Evolutionary conservation across 2,797 vertebrate species (phyloP).

Genomic region (Phaenicophaeus curvirostris): DNA sequence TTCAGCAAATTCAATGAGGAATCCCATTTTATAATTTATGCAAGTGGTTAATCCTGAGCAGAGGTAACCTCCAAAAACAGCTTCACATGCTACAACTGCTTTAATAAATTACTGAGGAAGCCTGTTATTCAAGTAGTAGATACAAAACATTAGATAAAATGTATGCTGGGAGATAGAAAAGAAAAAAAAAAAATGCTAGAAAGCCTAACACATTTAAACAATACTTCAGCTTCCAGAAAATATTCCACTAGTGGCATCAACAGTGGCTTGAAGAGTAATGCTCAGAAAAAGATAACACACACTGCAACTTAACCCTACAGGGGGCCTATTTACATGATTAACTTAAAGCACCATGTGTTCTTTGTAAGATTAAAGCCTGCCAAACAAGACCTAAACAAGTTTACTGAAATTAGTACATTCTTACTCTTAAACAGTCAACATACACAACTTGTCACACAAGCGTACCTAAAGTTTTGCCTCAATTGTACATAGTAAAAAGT

Average conservation of each 20-base stretch:
- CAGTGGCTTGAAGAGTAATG: not conserved
- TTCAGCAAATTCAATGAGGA: not conserved
- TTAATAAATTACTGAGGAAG: not conserved
- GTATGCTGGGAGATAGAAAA: not conserved
- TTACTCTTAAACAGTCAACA: conserved; percentile 5
- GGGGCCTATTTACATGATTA: not conserved
- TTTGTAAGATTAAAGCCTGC: not conserved
- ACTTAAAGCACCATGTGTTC: not conserved
- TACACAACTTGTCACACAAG: conserved; percentile 38
- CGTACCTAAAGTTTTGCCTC: conserved; percentile 56
- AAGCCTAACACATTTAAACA: not conserved
- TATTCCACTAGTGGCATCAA: not conserved
- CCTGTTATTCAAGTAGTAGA: not conserved
- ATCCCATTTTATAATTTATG: not conserved
- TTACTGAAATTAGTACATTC: conserved; percentile 21
- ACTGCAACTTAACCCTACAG: not conserved
- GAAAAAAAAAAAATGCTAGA: not conserved
- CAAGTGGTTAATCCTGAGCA: not conserved
- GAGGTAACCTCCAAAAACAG: not conserved
- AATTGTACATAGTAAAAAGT: conserved; percentile 60
- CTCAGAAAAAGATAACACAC: not conserved
- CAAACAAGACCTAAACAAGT: not conserved
- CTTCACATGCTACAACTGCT: not conserved
- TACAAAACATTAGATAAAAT: not conserved
- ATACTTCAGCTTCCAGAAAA: not conserved